A percentile compares a stretch with the other conserved stretches of the same genome.
These are phyloP conservation scores for Thermophis baileyi DNA, from an alignment of 2,113 vertebrate genomes.

Conservation along the genomic window DNA sequence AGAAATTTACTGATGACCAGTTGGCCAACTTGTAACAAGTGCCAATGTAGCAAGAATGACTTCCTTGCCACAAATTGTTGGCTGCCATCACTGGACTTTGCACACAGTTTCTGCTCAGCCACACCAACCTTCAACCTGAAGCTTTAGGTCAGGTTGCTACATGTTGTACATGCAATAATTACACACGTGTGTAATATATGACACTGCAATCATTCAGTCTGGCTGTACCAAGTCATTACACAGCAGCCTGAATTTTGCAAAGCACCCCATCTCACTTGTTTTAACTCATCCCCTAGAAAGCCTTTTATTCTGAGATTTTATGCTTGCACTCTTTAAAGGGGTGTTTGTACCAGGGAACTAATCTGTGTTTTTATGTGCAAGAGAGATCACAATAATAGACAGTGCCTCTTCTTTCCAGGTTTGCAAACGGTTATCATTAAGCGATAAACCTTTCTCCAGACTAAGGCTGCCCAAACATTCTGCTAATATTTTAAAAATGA, in stretches of 20 bases:
- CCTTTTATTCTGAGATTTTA: constrained; percentile 49
- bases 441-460: too few species aligned
- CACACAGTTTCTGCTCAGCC: neutral
- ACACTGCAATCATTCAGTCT: neutral
- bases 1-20: neutral
- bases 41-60: neutral
- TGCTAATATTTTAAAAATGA: too few species aligned
- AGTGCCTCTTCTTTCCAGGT: constrained; percentile 38
- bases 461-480: neutral
- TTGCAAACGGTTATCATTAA: constrained; percentile 46
- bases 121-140: neutral
- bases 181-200: neutral
- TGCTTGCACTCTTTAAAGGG: constrained; percentile 54
- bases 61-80: neutral
- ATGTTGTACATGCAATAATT: neutral
- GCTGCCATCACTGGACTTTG: neutral
- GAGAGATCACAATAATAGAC: constrained; percentile 26
- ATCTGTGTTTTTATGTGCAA: constrained; percentile 45
- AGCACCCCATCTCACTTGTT: neutral
- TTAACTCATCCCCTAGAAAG: neutral
- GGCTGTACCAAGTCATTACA: neutral
- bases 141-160: too few species aligned
- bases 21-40: neutral
- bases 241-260: neutral
- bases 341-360: constrained; percentile 43